These are phyloP conservation scores for Drosophila vallismaia DNA, from an alignment of 2,888 invertebrate genomes.

Conservation along the genomic window DNA sequence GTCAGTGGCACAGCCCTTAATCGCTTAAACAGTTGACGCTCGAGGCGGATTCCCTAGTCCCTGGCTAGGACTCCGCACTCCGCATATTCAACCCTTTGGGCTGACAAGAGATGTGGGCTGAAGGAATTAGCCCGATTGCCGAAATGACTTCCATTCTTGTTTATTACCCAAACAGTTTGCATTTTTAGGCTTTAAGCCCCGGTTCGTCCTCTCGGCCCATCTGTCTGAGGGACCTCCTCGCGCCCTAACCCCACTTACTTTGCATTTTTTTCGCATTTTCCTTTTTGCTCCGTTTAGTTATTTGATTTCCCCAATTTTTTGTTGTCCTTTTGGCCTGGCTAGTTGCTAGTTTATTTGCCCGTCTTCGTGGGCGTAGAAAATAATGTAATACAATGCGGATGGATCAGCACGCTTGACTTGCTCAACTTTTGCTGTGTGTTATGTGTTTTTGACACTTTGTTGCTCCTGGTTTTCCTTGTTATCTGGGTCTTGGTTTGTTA, in stretches of 20 bases:
- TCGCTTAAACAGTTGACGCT: conserved; percentile 38
- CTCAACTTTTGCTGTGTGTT: conserved; percentile 54
- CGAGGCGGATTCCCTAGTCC: conserved; percentile 13
- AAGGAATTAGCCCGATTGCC: conserved; percentile 43
- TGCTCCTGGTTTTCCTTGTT: conserved; percentile 20
- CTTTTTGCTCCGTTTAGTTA: conserved; percentile 14
- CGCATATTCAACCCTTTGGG: conserved; percentile 34
- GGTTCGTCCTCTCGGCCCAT: conserved; percentile 17
- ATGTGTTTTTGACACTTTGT: conserved; percentile 67
- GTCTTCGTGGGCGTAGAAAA: conserved; percentile 41
- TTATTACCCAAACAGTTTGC: conserved; percentile 54
- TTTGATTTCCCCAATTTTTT: conserved; percentile 10
- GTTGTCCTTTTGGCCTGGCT: conserved; percentile 12
- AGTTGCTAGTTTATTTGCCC: conserved; percentile 48
- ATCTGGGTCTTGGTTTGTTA: conserved; percentile 52
- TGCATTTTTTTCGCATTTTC: conserved; percentile 39
- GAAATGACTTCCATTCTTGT: conserved; percentile 35
- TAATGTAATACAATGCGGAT: conserved; percentile 56
- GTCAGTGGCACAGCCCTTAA: conserved; percentile 44
- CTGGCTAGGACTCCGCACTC: not conserved
- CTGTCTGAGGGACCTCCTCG: conserved; percentile 4
- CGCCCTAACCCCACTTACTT: conserved; percentile 12
- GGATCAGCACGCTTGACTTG: conserved; percentile 71
- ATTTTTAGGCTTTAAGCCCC: conserved; percentile 39
- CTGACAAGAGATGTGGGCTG: conserved; percentile 33